Percentiles rank a stretch among this genome's conserved stretches.
These are phyloP conservation scores for Chironomus striatipennis DNA, from an alignment of 1,140 invertebrate genomes.

Conservation along the genomic window DNA sequence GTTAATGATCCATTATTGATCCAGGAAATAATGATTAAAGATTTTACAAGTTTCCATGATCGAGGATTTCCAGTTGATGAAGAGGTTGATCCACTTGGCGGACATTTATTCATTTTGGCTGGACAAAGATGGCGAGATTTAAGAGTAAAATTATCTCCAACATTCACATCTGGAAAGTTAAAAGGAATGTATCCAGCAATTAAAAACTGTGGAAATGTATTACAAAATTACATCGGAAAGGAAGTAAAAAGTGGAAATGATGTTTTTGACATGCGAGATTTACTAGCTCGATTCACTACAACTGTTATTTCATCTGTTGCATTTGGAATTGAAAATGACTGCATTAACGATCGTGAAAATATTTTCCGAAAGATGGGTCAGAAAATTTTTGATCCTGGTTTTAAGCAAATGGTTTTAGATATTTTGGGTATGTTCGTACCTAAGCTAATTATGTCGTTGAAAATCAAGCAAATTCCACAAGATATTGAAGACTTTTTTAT, in stretches of 20 bases:
- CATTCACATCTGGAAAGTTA: constrained; percentile 44
- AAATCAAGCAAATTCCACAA: constrained; percentile 27
- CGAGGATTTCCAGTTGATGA: constrained; percentile 32
- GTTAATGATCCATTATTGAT: constrained; percentile 38
- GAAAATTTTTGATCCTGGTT: constrained; percentile 28
- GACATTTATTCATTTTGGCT: constrained; percentile 39
- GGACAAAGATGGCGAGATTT: constrained; percentile 40
- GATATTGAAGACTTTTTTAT: constrained; percentile 32
- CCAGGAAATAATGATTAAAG: constrained; percentile 38
- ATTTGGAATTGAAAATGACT: constrained; percentile 38
- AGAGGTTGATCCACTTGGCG: constrained; percentile 30
- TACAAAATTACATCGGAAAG: constrained; percentile 28
- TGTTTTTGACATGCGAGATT: constrained; percentile 32
- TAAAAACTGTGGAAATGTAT: constrained; percentile 29
- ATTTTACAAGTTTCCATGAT: constrained; percentile 40
- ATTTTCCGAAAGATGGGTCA: constrained; percentile 32
- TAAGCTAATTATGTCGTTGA: constrained; percentile 27
- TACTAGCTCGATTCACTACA: constrained; percentile 31
- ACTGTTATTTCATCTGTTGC: constrained; percentile 37
- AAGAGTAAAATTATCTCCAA: constrained; percentile 39
- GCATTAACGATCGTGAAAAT: constrained; percentile 31
- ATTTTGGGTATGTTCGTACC: constrained; percentile 29
- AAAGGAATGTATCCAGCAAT: constrained; percentile 43
- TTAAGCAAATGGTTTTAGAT: constrained; percentile 25
- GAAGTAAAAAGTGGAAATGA: constrained; percentile 25